These are phyloP conservation scores for Eudasyphora cyanicolor DNA, from an alignment of 2,888 invertebrate species.

Conservation along the genomic window DNA sequence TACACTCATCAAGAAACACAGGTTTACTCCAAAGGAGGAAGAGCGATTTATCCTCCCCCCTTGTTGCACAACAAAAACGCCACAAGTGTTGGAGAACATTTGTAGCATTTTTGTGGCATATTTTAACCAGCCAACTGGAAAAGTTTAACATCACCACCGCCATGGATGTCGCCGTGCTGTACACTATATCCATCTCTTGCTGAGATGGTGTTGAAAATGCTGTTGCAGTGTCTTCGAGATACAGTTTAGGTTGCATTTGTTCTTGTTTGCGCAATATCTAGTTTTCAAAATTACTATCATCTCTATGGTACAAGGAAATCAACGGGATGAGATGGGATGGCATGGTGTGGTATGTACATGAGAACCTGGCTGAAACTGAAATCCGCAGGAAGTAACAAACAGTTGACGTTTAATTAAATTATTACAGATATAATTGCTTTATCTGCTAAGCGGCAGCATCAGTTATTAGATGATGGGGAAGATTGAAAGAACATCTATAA, in stretches of 20 bases:
- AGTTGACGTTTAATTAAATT: constrained; percentile 7
- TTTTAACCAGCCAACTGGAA: too few species aligned
- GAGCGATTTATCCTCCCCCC: too few species aligned
- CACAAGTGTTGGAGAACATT: too few species aligned
- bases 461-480: too few species aligned
- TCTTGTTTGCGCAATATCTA: not conserved
- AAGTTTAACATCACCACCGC: not conserved
- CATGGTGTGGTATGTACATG: not conserved
- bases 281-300: constrained; percentile 9
- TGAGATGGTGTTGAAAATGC: constrained; percentile 9
- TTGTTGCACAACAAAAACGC: not conserved
- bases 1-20: not conserved
- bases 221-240: not conserved
- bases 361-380: not conserved
- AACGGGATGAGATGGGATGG: too few species aligned
- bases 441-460: not conserved
- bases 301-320: not conserved
- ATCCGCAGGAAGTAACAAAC: not conserved
- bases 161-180: not conserved
- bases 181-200: constrained; percentile 3
- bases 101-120: not conserved
- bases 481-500: too few species aligned
- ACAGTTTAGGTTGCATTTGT: not conserved
- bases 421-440: not conserved
- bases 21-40: too few species aligned